Evolutionary conservation across 2,797 vertebrate genomes (phyloP).

Genomic region (Aythya fuligula): DNA sequence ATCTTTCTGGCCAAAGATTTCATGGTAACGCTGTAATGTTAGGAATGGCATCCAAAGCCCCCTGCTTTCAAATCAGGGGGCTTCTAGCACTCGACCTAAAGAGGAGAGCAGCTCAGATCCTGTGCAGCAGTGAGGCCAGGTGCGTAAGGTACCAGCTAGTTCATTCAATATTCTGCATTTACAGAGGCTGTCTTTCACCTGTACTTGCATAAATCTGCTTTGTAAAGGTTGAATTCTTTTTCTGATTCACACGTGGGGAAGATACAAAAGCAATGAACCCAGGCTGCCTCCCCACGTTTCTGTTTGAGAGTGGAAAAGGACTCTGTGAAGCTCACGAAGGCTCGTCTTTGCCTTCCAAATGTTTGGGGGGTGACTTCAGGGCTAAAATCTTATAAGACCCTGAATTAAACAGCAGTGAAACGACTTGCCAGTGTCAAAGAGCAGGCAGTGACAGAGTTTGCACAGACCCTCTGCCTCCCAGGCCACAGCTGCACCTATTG

Average conservation of each 20-base stretch:
- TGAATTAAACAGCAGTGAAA: background rate
- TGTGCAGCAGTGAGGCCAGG: background rate
- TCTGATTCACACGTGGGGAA: background rate
- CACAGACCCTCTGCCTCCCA: conserved; percentile 21
- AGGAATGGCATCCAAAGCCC: background rate
- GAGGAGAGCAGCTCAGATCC: background rate
- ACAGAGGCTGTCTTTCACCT: background rate
- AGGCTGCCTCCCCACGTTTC: accelerated
- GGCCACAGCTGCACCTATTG: conserved; percentile 66
- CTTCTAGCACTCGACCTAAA: background rate
- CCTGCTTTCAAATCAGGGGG: background rate
- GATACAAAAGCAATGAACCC: background rate
- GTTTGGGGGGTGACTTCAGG: background rate
- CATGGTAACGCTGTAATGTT: background rate
- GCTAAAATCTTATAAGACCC: background rate
- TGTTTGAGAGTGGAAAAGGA: background rate
- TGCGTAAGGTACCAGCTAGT: background rate
- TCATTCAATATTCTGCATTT: background rate
- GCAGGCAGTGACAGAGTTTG: conserved; percentile 16
- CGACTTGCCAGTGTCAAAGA: conserved; percentile 4
- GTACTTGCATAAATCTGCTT: background rate
- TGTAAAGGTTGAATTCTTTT: background rate
- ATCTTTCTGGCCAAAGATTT: background rate
- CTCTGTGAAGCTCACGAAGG: background rate
- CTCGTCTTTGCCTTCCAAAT: background rate